A percentile compares a stretch with the other conserved stretches of the same genome.
Evolutionary conservation across 2,888 invertebrate genomes (phyloP).

Genomic region (Smittia sp.): DNA sequence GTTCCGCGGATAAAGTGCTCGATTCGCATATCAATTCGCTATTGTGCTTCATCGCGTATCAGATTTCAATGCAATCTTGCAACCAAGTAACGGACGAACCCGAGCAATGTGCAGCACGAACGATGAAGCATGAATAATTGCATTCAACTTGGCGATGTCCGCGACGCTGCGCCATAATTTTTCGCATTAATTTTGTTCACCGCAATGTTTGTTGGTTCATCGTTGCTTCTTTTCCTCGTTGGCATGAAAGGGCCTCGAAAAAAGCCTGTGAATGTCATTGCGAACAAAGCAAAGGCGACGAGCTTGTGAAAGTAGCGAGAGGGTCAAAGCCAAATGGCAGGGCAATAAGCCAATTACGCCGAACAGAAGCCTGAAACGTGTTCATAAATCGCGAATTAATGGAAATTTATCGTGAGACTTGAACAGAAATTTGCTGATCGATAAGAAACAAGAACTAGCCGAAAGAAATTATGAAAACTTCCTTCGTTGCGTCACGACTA

Average conservation of each 20-base stretch:
- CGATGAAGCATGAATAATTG: no score
- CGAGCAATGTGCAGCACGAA: no score
- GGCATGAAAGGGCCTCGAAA: not conserved
- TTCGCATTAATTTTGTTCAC: not conserved
- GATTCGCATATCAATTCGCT: not conserved
- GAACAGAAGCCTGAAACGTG: not conserved
- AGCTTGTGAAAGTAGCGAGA: not conserved
- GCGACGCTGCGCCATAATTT: not conserved
- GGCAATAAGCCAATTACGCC: not conserved
- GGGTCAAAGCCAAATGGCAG: conserved; percentile 6
- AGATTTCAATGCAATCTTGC: not conserved
- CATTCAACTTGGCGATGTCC: no score
- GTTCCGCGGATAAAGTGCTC: not conserved
- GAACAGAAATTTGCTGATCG: not conserved
- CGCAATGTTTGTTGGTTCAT: no score
- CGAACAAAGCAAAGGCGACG: not conserved
- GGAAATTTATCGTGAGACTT: conserved; percentile 9
- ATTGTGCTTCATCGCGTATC: not conserved
- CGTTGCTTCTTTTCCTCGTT: not conserved
- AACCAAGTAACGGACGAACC: no score
- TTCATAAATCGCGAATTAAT: not conserved
- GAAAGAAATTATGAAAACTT: not conserved
- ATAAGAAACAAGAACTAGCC: not conserved
- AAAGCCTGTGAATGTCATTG: not conserved
- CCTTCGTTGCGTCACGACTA: not conserved